phyloP scores from a whole-genome alignment of 2,888 invertebrate genomes.

The Drosophila stalkeri region DNA sequence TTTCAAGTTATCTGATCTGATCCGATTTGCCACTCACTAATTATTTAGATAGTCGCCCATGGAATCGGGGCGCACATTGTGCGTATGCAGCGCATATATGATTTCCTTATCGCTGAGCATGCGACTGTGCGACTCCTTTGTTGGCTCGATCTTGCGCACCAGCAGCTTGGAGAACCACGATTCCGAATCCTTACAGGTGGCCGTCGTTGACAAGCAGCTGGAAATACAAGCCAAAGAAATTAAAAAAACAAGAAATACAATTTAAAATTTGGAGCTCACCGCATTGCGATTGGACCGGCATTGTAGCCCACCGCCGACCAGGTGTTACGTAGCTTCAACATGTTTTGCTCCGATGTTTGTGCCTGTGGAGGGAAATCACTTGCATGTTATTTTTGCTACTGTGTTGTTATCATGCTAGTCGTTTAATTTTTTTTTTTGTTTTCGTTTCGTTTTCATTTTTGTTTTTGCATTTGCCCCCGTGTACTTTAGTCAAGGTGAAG shows the following conservation, averaged over 20 bases:
- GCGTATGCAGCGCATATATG: constrained; percentile 97
- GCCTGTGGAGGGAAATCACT: constrained; percentile 54
- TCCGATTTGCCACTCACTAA: constrained; percentile 89
- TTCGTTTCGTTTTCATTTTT: constrained; percentile 1
- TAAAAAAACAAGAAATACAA: too few relatives aligned
- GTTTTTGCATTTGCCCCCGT: constrained; percentile 52
- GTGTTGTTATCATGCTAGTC: constrained; percentile 42
- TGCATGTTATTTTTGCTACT: constrained; percentile 48
- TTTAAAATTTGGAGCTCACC: constrained; percentile 40
- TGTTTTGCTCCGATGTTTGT: constrained; percentile 42
- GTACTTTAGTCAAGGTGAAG: constrained; percentile 79
- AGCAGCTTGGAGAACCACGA: constrained; percentile 95
- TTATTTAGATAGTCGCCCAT: constrained; percentile 94
- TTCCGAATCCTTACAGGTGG: constrained; percentile 85
- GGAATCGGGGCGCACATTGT: constrained; percentile 96
- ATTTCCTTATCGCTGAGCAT: constrained; percentile 98
- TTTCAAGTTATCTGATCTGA: constrained; percentile 3
- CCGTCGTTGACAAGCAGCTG: constrained; percentile 77
- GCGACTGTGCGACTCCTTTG: constrained; percentile 97
- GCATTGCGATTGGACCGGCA: constrained; percentile 47
- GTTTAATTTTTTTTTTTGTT: neutral
- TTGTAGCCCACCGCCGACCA: constrained; percentile 45
- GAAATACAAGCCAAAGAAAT: neutral
- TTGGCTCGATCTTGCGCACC: constrained; percentile 96
- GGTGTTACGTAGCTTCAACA: constrained; percentile 73